A percentile compares a stretch with the other conserved stretches of the same genome.
phyloP scores from a whole-genome alignment of 2,113 vertebrate genomes.

The Tupaia chinensis region DNA sequence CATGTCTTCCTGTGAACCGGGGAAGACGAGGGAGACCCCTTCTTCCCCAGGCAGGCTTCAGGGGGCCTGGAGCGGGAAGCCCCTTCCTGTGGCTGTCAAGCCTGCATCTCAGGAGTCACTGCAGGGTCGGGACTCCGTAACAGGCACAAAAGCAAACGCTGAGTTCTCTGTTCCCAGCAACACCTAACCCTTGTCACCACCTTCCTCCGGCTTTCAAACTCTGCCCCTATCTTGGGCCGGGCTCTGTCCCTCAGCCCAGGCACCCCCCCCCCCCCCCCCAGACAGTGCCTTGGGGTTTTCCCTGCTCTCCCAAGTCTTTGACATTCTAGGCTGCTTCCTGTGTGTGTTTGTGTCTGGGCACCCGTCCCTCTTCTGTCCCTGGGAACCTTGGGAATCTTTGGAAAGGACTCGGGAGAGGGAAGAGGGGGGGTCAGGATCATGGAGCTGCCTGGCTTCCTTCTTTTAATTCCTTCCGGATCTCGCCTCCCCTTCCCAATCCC shows the following conservation, averaged over 20 bases:
- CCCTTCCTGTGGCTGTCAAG: neutral
- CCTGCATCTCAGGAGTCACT: neutral
- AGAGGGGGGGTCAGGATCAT: neutral
- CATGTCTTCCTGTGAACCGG: neutral
- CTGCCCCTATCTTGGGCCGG: neutral
- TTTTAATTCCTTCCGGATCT: constrained; percentile 15
- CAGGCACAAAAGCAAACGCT: too few relatives aligned
- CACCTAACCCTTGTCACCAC: accelerated
- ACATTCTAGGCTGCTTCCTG: constrained; percentile 72
- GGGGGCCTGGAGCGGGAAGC: neutral
- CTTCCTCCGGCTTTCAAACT: neutral
- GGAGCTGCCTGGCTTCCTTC: neutral
- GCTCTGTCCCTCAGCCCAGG: neutral
- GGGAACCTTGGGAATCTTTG: constrained; percentile 59
- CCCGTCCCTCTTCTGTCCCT: neutral
- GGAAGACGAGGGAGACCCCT: neutral
- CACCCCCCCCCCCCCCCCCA: neutral
- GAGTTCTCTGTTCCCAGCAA: neutral
- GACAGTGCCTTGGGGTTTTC: neutral
- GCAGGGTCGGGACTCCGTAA: too few relatives aligned
- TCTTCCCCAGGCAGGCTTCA: neutral
- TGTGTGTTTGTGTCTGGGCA: constrained; percentile 68
- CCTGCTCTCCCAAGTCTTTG: neutral
- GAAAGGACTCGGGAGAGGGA: neutral
- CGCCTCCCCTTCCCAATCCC: neutral